These are phyloP conservation scores for Eristalis arbustorum DNA, from an alignment of 2,888 invertebrate genomes.

Conservation along the genomic window DNA sequence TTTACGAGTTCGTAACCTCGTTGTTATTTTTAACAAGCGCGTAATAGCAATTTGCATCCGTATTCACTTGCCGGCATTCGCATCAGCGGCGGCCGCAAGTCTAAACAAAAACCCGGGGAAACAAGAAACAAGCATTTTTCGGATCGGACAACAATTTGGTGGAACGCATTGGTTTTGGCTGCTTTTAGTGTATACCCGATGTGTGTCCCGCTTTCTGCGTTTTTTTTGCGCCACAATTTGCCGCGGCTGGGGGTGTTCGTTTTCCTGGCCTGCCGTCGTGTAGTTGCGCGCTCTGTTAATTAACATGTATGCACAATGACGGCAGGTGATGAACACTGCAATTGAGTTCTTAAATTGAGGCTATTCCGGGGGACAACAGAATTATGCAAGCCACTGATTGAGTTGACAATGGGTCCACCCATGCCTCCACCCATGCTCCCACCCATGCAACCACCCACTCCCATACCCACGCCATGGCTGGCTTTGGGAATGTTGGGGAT, in stretches of 20 bases:
- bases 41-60: conserved; percentile 44
- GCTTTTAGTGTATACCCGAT: not conserved
- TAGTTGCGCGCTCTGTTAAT: conserved; percentile 4
- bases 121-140: not conserved
- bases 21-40: conserved; percentile 62
- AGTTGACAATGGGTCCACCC: too few relatives aligned
- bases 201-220: not conserved
- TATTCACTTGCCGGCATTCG: not conserved
- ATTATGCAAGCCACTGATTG: too few relatives aligned
- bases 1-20: conserved; percentile 59
- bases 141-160: not conserved
- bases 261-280: not conserved
- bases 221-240: not conserved
- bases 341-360: conserved; percentile 5
- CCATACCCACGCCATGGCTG: too few relatives aligned
- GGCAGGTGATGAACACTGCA: not conserved
- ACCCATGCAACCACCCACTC: too few relatives aligned
- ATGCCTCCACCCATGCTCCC: too few relatives aligned
- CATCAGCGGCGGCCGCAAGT: not conserved
- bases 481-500: too few relatives aligned
- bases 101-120: not conserved
- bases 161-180: not conserved
- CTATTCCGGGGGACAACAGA: not conserved
- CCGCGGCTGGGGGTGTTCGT: not conserved
- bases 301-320: not conserved